Evolutionary conservation across 2,113 vertebrate genomes (phyloP), one percentile per base, ranked within the genome.

Genomic region (Callopanchax toddi): DNA sequence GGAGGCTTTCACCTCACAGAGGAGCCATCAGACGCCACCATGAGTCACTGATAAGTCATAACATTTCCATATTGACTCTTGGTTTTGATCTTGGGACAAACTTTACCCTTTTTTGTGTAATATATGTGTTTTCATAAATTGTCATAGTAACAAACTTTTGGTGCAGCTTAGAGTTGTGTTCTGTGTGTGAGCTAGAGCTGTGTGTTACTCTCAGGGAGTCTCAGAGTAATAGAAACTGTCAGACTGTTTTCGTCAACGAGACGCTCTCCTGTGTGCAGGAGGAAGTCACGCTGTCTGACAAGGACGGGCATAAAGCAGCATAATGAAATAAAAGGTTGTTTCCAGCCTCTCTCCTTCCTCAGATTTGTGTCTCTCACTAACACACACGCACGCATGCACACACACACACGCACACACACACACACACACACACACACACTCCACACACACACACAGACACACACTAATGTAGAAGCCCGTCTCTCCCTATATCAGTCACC

Each of bases 211-310:
- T 23, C 46, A 0, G 21, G 46, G 2, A 22, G 46, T 5, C 15
- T 61, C 17, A 1, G 26, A 32, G 26, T 18, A 26, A 49, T 3
- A 49, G 21, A 5, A 2, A 23, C 3, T 50, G 49, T 44, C 40
- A 25, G 18, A 15, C 7, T 56, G 23, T 54, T 29, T 40, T 21
- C n/a, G 18, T 61, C 25, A 7, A 20, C 44, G 16, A 22, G 43
- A 63, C 59, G 13, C 37, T 23, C 32, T 54, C 15, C 40, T 29
- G 29, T 20, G 44, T 46, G 45, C 64, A 45, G 40, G 29, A 36
- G 44, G 18, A 50, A 39, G 55, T 73, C 54, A 39, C 37, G 4
- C 18, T 25, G 49, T 65, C 48, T 50, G 64, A 60, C 58, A 49
- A 56, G 50, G 55, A 64, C 43, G 36, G 12, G 11, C 12, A 12